A percentile compares a stretch with the other conserved stretches of the same genome.
Evolutionary conservation across 1,140 invertebrate genomes (phyloP).

Genomic region (Sarcophaga bullata): DNA sequence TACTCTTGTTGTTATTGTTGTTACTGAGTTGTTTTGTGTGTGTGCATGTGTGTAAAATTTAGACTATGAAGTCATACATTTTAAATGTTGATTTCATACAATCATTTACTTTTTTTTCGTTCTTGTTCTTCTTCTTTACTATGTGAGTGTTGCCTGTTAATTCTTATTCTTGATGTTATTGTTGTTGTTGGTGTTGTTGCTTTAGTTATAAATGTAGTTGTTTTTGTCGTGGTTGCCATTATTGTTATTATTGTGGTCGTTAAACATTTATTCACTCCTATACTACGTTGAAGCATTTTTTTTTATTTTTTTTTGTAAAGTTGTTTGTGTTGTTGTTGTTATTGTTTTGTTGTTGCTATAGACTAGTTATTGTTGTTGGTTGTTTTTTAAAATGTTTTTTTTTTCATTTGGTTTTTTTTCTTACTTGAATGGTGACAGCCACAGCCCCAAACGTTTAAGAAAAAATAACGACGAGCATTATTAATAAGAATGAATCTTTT

Average conservation of each 20-base stretch:
- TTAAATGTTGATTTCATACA: conserved; percentile 17
- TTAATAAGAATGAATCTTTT: too few species aligned
- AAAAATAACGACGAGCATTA: too few species aligned
- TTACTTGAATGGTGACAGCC: conserved; percentile 7
- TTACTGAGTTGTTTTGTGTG: not conserved
- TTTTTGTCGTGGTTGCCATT: conserved; percentile 4
- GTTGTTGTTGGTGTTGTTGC: conserved; percentile 8
- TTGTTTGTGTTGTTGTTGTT: conserved; percentile 19
- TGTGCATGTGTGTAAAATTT: conserved; percentile 29
- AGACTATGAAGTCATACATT: conserved; percentile 45
- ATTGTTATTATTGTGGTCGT: conserved; percentile 1
- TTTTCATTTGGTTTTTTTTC: too few species aligned
- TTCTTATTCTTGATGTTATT: not conserved
- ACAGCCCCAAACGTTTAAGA: conserved; percentile 35
- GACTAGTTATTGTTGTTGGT: not conserved
- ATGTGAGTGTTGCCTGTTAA: conserved; percentile 7
- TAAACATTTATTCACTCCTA: not conserved
- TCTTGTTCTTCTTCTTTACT: not conserved
- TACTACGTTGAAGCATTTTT: not conserved
- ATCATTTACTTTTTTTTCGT: not conserved
- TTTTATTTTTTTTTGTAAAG: not conserved
- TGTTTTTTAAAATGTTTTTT: too few species aligned
- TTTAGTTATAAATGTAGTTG: too few species aligned
- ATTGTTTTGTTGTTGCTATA: conserved; percentile 34
- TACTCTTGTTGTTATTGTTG: not conserved